Percentiles rank a stretch among this genome's conserved stretches.
phyloP scores from a whole-genome alignment of 2,797 vertebrate species.

The Chiroxiphia lanceolata region DNA sequence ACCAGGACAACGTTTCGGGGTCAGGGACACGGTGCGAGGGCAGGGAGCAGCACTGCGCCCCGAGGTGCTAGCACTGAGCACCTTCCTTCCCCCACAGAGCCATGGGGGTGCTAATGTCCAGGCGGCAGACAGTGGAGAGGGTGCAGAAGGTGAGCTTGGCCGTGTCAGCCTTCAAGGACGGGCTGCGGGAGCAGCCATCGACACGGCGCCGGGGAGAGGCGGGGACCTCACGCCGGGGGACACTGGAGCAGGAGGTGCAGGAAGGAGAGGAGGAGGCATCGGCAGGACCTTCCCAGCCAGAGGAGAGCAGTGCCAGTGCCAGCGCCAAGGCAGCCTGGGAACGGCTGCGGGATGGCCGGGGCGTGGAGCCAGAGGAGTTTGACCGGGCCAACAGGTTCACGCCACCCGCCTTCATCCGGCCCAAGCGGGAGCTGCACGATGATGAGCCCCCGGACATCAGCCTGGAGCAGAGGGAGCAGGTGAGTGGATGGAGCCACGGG shows the following conservation, averaged over 20 bases:
- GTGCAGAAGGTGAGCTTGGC: slow-evolving; percentile 95
- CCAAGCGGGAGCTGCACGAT: slow-evolving; percentile 86
- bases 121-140: slow-evolving; percentile 97
- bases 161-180: slow-evolving; percentile 92
- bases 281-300: slow-evolving; percentile 73
- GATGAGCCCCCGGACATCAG: slow-evolving; percentile 85
- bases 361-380: slow-evolving; percentile 93
- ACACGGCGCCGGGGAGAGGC: slow-evolving; percentile 73
- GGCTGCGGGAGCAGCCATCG: slow-evolving; percentile 83
- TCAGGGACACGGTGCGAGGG: neutral
- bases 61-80: neutral
- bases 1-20: rapidly evolving
- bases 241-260: slow-evolving; percentile 75
- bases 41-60: neutral
- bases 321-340: slow-evolving; percentile 88
- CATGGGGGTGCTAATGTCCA: slow-evolving; percentile 95
- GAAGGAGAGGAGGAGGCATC: slow-evolving; percentile 74
- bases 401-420: slow-evolving; percentile 87
- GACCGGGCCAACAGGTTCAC: slow-evolving; percentile 87
- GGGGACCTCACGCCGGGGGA: slow-evolving; percentile 61
- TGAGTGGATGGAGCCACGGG: slow-evolving; percentile 12
- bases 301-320: slow-evolving; percentile 77
- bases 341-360: slow-evolving; percentile 90
- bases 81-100: slow-evolving; percentile 61
- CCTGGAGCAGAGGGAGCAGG: slow-evolving; percentile 87